Evolutionary conservation across 2,797 vertebrate species (phyloP), one percentile per base, ranked within the genome.

Genomic region (Lemur catta): DNA sequence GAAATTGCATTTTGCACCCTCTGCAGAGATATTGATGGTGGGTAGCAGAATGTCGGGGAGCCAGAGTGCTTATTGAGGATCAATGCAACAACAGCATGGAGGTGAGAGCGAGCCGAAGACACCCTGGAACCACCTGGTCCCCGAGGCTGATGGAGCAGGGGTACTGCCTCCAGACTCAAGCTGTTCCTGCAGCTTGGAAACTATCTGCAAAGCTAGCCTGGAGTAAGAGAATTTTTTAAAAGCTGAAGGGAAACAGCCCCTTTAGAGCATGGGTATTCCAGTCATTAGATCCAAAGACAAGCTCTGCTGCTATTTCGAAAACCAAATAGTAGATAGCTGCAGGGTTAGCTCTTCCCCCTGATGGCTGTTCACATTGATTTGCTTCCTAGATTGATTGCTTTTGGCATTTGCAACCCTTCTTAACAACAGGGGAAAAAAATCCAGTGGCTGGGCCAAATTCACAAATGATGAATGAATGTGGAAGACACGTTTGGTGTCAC

Each of bases 311-410:
- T 67, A 43, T 95, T 81, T 50, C 0, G 67, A 93, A 88, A 59
- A 89, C 89, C 55, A 91, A 55, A 86, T 9, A 50, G 22, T 13
- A 84, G 74, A 90, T 86, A 79, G 86, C 92, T 89, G 43, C 89
- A 82, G 82, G 92, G 78, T 89, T 89, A 57, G 85, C 52, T 84
- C 59, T 78, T 82, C 30, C 82, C 81, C 22, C 38, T 22, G 33
- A 94, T 22, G 28, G 71, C 93, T 75, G 75, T 84, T 84, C 96
- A 90, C 91, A 94, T 81, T 93, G 95, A 97, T 97, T 94, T 93
- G 78, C 86, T 93, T 65, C 69, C 48, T 84, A 86, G 92, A 96
- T 93, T 87, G 96, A 96, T 97, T 92, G 89, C 75, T 97, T 96
- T 95, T 90, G 96, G 94, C 97, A 85, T 97, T 88, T 90, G 91